Evolutionary conservation across 2,797 vertebrate genomes (phyloP), one percentile per base, ranked within the genome.

Genomic region (Lophius americanus): DNA sequence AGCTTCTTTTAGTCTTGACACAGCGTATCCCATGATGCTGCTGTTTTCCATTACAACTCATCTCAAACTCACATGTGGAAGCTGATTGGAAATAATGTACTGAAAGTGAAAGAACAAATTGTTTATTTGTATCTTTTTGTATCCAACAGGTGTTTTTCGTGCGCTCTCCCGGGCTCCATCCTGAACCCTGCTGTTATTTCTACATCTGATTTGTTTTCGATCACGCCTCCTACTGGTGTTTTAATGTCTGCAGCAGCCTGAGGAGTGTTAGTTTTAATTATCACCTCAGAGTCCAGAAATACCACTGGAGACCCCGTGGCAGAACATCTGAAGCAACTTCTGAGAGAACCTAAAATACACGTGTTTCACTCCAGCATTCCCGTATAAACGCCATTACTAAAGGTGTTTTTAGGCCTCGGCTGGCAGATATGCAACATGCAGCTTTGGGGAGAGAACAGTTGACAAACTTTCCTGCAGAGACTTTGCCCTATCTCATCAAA

Each of bases 251-350:
- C 77, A 56, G 58, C 47, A 69, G 44, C 68, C 57, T 68, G 63
- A 48, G 2, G 50, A 79, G 81, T 78, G 78, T 48, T 77, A 87
- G 83, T 72, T 81, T 54, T 74, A 84, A 87, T 85, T 82, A 84
- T 87, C 87, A 86, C 81, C 72, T 83, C n/a, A 0, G 35, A 55
- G 70, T 64, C 63, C 76, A 73, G 55, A 87, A 87, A 87, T 85
- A 89, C 60, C 54, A 55, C 48, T 12, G 3, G 52, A 64, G 64
- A 60, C 57, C 72, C 68, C 39, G 54, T 9, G 4, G 75, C 1
- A 78, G 23, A 23, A 57, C 60, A 79, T 39, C 50, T 52, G 60
- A 56, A n/a, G 52, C 37, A 42, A 37, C 12, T 60, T 76, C 49
- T 68, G 59, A 61, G 12, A 61, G 32, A 37, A 66, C 69, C 32